A percentile compares a stretch with the other conserved stretches of the same genome.
These are phyloP conservation scores for Andrena bucephala DNA, from an alignment of 2,888 invertebrate species.

Conservation along the genomic window DNA sequence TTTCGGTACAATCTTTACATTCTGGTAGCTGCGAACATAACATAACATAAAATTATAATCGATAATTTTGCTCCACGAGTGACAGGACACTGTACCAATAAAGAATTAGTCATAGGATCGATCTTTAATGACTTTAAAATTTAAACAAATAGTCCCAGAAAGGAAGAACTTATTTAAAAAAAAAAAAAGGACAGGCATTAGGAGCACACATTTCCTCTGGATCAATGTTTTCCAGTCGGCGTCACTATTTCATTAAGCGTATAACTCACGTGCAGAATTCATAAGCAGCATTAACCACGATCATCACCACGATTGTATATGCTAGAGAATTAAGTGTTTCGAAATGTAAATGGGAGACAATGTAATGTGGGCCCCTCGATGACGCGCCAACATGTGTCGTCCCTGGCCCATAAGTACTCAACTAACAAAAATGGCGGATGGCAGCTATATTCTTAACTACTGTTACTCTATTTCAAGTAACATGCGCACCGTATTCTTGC, in stretches of 20 bases:
- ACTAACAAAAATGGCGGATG: conserved; percentile 72
- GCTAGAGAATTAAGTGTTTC: conserved; percentile 1
- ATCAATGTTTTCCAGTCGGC: conserved; percentile 52
- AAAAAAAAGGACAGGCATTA: conserved; percentile 7
- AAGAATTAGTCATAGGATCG: background rate
- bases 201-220: conserved; percentile 14
- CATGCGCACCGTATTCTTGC: conserved; percentile 2
- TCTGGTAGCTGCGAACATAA: background rate
- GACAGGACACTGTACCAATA: background rate
- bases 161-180: background rate
- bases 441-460: conserved; percentile 42
- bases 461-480: conserved; percentile 25
- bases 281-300: background rate
- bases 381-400: conserved; percentile 52
- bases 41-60: conserved; percentile 2
- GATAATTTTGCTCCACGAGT: background rate
- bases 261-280: conserved; percentile 7
- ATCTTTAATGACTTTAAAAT: background rate
- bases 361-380: conserved; percentile 52
- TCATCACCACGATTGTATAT: background rate
- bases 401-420: conserved; percentile 74
- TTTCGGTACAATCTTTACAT: background rate
- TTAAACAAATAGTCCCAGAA: conserved; percentile 5
- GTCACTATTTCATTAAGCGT: conserved; percentile 34
- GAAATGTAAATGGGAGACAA: conserved; percentile 5